Evolutionary conservation across 2,888 invertebrate species (phyloP).

Genomic region (Megalurothrips usitatus): DNA sequence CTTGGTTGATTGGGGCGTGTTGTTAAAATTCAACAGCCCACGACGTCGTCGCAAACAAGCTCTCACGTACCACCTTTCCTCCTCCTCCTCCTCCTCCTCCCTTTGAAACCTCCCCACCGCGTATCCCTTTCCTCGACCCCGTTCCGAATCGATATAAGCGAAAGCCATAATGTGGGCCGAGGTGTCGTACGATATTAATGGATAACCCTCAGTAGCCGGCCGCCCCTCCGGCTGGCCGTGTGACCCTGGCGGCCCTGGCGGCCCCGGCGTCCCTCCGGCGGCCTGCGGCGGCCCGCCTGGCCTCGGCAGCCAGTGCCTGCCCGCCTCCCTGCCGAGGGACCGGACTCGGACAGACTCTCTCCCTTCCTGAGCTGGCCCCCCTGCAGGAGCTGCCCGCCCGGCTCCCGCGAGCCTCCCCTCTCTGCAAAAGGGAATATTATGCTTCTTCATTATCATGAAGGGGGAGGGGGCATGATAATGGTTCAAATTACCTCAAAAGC

Average conservation of each 20-base stretch:
- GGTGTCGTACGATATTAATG: constrained; percentile 17
- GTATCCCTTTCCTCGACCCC: not conserved
- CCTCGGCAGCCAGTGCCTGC: not conserved
- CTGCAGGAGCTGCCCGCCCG: not conserved
- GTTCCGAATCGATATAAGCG: not conserved
- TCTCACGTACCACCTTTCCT: not conserved
- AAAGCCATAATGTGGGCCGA: constrained; percentile 9
- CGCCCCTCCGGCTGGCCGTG: too few species aligned
- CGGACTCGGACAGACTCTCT: not conserved
- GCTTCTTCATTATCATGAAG: constrained; percentile 7
- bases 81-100: not conserved
- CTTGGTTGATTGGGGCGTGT: not conserved
- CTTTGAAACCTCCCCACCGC: too few species aligned
- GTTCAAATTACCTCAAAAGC: constrained; percentile 20
- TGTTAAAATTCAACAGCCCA: not conserved
- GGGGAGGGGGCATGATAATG: not conserved
- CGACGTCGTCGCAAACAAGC: not conserved
- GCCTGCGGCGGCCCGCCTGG: too few species aligned
- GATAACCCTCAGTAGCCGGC: constrained; percentile 2
- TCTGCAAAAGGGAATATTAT: constrained; percentile 16
- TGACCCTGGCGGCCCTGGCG: too few species aligned
- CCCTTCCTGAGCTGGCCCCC: not conserved
- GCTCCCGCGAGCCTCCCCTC: not conserved
- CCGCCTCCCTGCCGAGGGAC: not conserved
- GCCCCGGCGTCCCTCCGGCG: too few species aligned